A percentile compares a stretch with the other conserved stretches of the same genome.
These are phyloP conservation scores for Leptinotarsa undecemlineata DNA, from an alignment of 1,140 invertebrate genomes.

Conservation along the genomic window DNA sequence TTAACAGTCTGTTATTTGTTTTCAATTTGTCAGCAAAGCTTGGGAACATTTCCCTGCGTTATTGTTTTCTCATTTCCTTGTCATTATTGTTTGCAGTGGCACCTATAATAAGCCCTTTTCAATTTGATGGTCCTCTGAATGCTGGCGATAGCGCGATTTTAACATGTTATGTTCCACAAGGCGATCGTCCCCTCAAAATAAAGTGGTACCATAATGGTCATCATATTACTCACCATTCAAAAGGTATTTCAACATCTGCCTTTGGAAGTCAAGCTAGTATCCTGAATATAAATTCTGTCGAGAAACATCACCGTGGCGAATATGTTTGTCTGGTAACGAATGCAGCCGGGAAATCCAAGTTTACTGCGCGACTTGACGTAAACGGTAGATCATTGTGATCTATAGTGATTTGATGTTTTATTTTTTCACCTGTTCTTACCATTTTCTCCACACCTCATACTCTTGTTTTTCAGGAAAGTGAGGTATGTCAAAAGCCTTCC, in stretches of 20 bases:
- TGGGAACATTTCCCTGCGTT: not conserved
- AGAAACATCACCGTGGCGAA: conserved; percentile 57
- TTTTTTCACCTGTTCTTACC: conserved; percentile 8
- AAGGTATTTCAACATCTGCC: conserved; percentile 53
- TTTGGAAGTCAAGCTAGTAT: conserved; percentile 61
- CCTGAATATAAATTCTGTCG: conserved; percentile 64
- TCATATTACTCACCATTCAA: conserved; percentile 49
- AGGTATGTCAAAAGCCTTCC: conserved; percentile 56
- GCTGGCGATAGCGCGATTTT: conserved; percentile 72
- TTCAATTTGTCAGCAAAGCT: not conserved
- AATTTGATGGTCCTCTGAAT: conserved; percentile 67
- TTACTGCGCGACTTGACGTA: conserved; percentile 60
- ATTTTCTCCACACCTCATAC: conserved; percentile 8
- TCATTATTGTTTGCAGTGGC: conserved; percentile 52
- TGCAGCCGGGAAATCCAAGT: conserved; percentile 57
- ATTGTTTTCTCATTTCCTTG: not conserved
- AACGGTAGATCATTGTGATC: conserved; percentile 57
- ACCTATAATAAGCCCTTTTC: conserved; percentile 59
- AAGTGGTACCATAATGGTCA: conserved; percentile 69
- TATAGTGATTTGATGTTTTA: not conserved
- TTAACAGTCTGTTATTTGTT: not conserved
- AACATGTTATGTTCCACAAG: conserved; percentile 74
- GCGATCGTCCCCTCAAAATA: conserved; percentile 74
- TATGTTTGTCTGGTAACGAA: conserved; percentile 67
- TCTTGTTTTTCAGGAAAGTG: conserved; percentile 46